Evolutionary conservation across 2,113 vertebrate genomes (phyloP), one percentile per base, ranked within the genome.

Genomic region (Rhinichthys klamathensis): DNA sequence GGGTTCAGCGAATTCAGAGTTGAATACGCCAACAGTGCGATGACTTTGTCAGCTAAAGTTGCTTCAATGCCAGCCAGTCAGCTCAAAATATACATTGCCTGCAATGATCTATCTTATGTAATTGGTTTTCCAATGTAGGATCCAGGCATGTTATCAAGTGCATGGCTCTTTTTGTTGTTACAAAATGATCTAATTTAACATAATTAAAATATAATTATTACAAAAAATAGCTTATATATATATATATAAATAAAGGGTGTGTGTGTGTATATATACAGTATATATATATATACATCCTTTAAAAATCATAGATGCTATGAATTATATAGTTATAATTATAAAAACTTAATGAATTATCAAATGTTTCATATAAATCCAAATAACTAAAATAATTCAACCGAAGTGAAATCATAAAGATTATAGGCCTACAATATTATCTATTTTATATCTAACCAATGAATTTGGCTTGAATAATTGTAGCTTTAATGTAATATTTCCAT

Each of bases 1-100:
- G 61, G 61, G 25, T 67, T 81, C 79, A 81, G 41, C 18, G 44
- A 81, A 67, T 69, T 69, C 44, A 81, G 11, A 67, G 79, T 67
- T 3, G 3, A 67, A 81, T 63, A 49, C 3, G 15, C 18, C 61
- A 81, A 49, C 9, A 18, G 6, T 67, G 79, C 61, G 13, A 67
- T 2, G 2, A 81, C 61, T 51, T 81, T 81, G 27, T 81, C 63
- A 67, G 63, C 61, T 69, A 32, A 49, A 65, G 15, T 81, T 56
- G 4, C 3, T 67, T 63, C n/a, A 41, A 49, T n/a, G 41, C n/a
- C 79, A 21, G 41, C 16, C 3, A 51, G 6, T 51, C n/a, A 78
- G 35, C 35, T 81, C 5, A 67, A 51, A 81, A 67, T 51, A 51
- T 80, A 9, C 30, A 60, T 2, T 61, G 23, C 8, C 30, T 18